Base-by-base conservation (phyloP, 2,797 vertebrate genomes). In the Bucorvus abyssinicus region DNA sequence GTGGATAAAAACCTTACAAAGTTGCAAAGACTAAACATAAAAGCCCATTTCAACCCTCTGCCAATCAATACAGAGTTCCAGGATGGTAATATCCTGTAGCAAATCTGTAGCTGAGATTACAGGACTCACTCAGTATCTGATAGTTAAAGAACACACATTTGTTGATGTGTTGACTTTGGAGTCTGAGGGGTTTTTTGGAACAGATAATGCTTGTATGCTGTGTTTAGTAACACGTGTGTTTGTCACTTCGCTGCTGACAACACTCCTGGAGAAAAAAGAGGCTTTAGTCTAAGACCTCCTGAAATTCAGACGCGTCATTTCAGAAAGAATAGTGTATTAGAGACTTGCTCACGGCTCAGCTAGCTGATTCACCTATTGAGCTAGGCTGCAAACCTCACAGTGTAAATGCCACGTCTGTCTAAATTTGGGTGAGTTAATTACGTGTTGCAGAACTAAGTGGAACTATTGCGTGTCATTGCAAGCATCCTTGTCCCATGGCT, bases 361-460 rank as follows among this genome's bases (percentile, higher is more conserved):
- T 74, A 91, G 52, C 49, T 94, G 73, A 94, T 87, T 96, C 82
- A 89, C 36, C 82, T 88, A 77, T 69, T 60, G 50, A 83, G 76
- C 40, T 93, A 69, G 69, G 44, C 73, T 92, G 49, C 34, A 85
- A 91, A 95, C 56, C 68, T 94, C 89, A 74, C 68, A 89, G 70
- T 79, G 74, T 79, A 97, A 97, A 95, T 96, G 78, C 79, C 91
- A 91, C 2, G 5, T 75, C 68, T 96, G 32, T 91, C 89, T 88
- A 93, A 93, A 95, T 87, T 84, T 90, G 87, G 47, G 84, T n/a
- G 55, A 77, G 55, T 61, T 95, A 84, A 96, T 96, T 92, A 94
- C 57, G 73, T 94, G 49, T 82, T 29, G 3, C 40, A 81, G 38
- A 81, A 56, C 68, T 88, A 78, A 89, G 59, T 55, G 34, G 67